Conservation (phyloP, 2,888 invertebrate species). For the Netelia melanura region DNA sequence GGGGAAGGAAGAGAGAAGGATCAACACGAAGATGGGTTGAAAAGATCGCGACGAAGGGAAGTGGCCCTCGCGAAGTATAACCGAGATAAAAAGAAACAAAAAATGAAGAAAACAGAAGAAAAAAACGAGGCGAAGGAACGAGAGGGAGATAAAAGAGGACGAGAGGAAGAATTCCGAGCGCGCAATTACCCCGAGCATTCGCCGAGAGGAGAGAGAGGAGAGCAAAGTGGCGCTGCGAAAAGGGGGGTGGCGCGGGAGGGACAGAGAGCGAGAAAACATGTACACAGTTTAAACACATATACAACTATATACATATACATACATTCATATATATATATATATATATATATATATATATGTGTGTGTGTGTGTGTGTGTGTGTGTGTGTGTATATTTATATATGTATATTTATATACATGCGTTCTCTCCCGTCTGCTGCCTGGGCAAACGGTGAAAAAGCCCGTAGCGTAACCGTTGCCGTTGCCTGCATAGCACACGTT, state of each 20-base stretch:
- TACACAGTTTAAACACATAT: constrained; percentile 33
- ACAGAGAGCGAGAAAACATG: constrained; percentile 39
- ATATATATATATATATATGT: constrained; percentile 50
- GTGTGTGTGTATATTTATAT: no score
- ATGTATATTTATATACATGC: constrained; percentile 54
- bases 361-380: neutral
- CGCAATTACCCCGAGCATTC: constrained; percentile 74
- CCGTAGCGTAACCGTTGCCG: constrained; percentile 82
- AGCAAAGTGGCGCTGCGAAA: constrained; percentile 37
- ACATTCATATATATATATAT: constrained; percentile 48
- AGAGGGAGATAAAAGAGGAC: constrained; percentile 41
- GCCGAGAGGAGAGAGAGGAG: constrained; percentile 39
- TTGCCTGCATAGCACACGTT: constrained; percentile 83
- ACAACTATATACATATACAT: constrained; percentile 5
- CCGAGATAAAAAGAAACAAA: neutral
- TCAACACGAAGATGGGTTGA: constrained; percentile 13
- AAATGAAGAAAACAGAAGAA: neutral
- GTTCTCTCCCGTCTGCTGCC: constrained; percentile 67
- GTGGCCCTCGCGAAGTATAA: constrained; percentile 29
- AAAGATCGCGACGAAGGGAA: constrained; percentile 37
- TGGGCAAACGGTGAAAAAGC: constrained; percentile 82
- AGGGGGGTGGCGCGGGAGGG: constrained; percentile 23
- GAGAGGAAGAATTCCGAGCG: constrained; percentile 72
- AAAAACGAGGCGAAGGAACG: neutral
- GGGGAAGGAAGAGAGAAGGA: constrained; percentile 61